Percentiles rank a stretch among this genome's conserved stretches.
These are phyloP conservation scores for Liposcelis brunnea DNA, from an alignment of 2,888 invertebrate genomes.

Conservation along the genomic window DNA sequence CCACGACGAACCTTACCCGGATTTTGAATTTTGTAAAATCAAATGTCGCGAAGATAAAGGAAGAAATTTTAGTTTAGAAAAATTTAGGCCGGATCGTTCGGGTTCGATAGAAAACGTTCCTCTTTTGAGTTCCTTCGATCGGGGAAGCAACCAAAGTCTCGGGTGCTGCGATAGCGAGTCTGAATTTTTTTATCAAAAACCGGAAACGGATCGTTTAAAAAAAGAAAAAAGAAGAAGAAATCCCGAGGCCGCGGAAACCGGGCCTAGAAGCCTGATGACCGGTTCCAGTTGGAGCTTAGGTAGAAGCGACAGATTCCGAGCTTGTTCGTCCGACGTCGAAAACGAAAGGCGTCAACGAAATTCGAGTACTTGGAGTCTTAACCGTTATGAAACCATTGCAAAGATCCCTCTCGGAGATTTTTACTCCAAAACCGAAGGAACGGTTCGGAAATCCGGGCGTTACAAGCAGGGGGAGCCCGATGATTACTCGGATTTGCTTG, in stretches of 20 bases:
- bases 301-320: constrained; percentile 1
- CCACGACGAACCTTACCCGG: constrained; percentile 6
- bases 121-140: not conserved
- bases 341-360: not conserved
- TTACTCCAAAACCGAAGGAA: too few relatives aligned
- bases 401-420: too few relatives aligned
- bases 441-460: too few relatives aligned
- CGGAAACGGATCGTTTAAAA: too few relatives aligned
- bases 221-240: not conserved
- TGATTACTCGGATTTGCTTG: too few relatives aligned
- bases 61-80: too few relatives aligned
- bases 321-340: not conserved
- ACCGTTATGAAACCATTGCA: not conserved
- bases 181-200: too few relatives aligned
- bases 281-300: constrained; percentile 8
- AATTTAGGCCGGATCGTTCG: too few relatives aligned
- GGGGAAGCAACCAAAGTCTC: not conserved
- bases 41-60: not conserved
- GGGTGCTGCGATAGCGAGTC: not conserved
- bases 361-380: not conserved
- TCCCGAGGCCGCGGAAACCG: too few relatives aligned
- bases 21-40: constrained; percentile 6
- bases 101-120: constrained; percentile 1
- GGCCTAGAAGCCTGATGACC: not conserved
- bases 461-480: too few relatives aligned